Base-by-base conservation (phyloP, 2,888 invertebrate genomes). In the Antheraea assamensis region DNA sequence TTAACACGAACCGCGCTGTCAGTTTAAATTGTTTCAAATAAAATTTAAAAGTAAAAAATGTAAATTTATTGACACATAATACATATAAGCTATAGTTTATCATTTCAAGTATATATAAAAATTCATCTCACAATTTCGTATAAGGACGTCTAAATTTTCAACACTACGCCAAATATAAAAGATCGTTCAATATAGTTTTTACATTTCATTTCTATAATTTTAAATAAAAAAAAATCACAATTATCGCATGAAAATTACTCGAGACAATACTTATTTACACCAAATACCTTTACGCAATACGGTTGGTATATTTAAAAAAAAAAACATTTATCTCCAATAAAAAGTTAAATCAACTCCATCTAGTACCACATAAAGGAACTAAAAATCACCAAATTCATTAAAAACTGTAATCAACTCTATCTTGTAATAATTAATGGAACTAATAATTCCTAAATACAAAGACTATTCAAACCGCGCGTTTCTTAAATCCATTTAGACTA, bases 61-160 rank as follows among this genome's bases (percentile, higher is more conserved):
- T 7, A 42, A 42, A 42, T 10, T 5, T 1, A 52, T 21, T 21
- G 0, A 21, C 21, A 21, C 17, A 24, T 24, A 58, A 8, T 24
- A 10, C 5, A 5, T 21, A n/a, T 13, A 27, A 61, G 13, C 30
- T n/a, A 70, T 52, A 21, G 71, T 74, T 75, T 75, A 75, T 78
- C 77, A 79, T 79, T 79, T 80, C 77, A 79, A 82, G 81, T 78
- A 81, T 17, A 80, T n/a, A 42, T 70, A 35, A 42, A 70, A 73
- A 61, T 70, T 58, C 70, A 70, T 70, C 58, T 58, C 30, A 72
- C 17, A 58, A 73, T 70, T 73, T 73, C 70, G 30, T 73, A 68
- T 3, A 70, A 73, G 55, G 70, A 73, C 58, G 78, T 80, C 78
- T 85, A 85, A 85, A 84, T 81, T 82, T 83, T 77, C 83, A 75